Evolutionary conservation across 2,797 vertebrate species (phyloP), one percentile per base, ranked within the genome.

Genomic region (Pangasius macronema): DNA sequence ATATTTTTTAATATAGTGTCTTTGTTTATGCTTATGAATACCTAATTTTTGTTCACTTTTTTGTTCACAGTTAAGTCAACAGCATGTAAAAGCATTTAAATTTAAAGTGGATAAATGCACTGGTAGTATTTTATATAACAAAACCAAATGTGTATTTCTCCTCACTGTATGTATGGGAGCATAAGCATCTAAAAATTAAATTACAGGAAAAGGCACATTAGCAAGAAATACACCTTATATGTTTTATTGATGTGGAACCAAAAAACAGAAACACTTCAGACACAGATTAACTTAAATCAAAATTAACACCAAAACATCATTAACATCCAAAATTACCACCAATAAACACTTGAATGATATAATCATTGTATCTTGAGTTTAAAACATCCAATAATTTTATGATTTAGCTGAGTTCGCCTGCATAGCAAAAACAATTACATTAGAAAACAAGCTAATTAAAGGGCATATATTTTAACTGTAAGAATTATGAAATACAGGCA

Each of bases 231-330:
- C 53, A 84, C 27, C 33, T 8, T 79, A 27, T 8, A 61, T 61
- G 11, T 67, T 88, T 88, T 88, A 88, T 88, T 88, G 84, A 81
- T 67, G 11, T 53, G 73, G 14, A 80, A 36, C 30, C n/a, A 65
- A 57, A 82, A 75, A 85, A 83, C 22, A 4, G 24, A 84, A 77
- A 85, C 89, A 90, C 87, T 79, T 85, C 87, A 91, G 86, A 86
- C 82, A 30, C 80, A 24, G 16, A 39, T 86, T 85, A 70, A 63
- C 55, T 22, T 72, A 79, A 72, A 63, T 14, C 83, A 82, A 85
- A 83, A 70, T 30, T n/a, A 5, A 70, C 81, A 77, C 83, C 77
- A 81, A 79, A 90, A 59, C 20, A 30, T 57, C 53, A 75, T 14
- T 42, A 6, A 57, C 75, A 73, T 85, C 63, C 79, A 76, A 75